Percentiles rank a stretch among this genome's conserved stretches.
Evolutionary conservation across 2,888 invertebrate species (phyloP).

Genomic region (Andrena haemorrhoa): DNA sequence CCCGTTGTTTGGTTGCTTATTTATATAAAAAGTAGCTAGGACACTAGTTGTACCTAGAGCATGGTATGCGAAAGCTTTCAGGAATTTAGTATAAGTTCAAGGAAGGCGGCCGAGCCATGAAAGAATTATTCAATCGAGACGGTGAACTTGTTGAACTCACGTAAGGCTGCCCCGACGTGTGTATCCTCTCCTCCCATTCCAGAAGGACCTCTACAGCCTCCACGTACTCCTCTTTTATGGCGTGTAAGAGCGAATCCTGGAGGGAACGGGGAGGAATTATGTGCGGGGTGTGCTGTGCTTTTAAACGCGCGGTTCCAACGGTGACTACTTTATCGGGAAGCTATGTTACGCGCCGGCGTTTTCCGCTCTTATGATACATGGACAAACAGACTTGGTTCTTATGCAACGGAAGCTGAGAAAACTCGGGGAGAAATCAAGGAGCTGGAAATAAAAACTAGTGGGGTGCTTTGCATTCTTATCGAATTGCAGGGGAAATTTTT

Average conservation of each 20-base stretch:
- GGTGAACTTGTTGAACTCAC: constrained; percentile 86
- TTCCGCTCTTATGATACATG: not conserved
- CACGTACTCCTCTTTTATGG: constrained; percentile 99
- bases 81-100: not conserved
- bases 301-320: constrained; percentile 34
- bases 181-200: constrained; percentile 94
- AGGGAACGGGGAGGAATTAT: constrained; percentile 56
- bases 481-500: not conserved
- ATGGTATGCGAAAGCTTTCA: no score
- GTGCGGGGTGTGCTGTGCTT: constrained; percentile 43
- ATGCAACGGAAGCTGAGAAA: not conserved
- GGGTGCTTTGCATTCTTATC: no score
- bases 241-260: constrained; percentile 96
- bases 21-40: no score
- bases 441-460: no score
- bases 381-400: not conserved
- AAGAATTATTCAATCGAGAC: not conserved
- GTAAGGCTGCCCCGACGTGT: constrained; percentile 91
- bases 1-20: no score
- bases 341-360: not conserved
- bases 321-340: constrained; percentile 30
- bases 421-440: not conserved
- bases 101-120: not conserved
- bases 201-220: constrained; percentile 98
- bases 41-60: no score